Evolutionary conservation across 2,113 vertebrate species (phyloP), one percentile per base, ranked within the genome.

Genomic region (Anarrhichthys ocellatus): DNA sequence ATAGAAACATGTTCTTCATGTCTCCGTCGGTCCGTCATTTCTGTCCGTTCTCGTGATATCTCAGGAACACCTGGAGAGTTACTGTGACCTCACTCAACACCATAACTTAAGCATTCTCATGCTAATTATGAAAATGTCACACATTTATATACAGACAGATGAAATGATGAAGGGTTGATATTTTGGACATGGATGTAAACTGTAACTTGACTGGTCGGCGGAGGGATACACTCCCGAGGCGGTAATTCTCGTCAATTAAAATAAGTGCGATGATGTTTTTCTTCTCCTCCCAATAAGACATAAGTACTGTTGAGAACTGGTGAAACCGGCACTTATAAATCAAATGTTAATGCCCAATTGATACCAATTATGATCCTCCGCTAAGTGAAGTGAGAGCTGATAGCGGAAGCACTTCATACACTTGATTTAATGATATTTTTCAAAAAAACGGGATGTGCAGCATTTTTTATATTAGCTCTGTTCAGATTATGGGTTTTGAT

Each of bases 351-450:
- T 67, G 58, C 50, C 54, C 10, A 82, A 82, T 56, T 84, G 15
- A 83, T 87, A 69, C 42, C 65, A 82, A 74, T 89, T 80, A 87
- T 3, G 58, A 24, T 65, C 34, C 78, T 89, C 80, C 36, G 75
- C 17, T 1, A 36, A 52, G 54, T 79, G 63, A 82, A 85, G 89
- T 61, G 52, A 70, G 74, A n/a, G 77, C 80, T 50, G 1, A 65
- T 44, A 20, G 59, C 50, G 73, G 66, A 22, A 34, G 48, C 54
- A 62, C 70, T 66, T 71, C 69, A 73, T 87, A 84, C 56, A 67
- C 73, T 89, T 84, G 65, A 87, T 80, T 75, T 44, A 81, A 84
- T 84, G 36, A 77, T 78, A 36, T 64, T 73, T 77, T 78, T 82
- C 59, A 38, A 27, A 80, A 80, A 29, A 32, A 32, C 65, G 50